Percentiles rank a stretch among this genome's conserved stretches.
Conservation (phyloP, 2,888 invertebrate genomes). For the Seira ritae region DNA sequence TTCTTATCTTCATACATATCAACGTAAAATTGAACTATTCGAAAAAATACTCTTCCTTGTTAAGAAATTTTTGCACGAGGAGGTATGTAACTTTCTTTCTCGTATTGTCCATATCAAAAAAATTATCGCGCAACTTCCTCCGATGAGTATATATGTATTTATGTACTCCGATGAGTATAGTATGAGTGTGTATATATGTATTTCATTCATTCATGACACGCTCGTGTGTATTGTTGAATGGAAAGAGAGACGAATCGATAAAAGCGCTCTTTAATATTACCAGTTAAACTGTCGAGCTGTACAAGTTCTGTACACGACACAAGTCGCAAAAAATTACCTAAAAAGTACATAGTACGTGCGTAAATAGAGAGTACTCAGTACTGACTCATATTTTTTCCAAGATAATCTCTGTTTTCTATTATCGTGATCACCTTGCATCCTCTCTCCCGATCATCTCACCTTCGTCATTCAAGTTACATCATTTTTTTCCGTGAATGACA, state of each 20-base stretch:
- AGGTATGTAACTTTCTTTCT: conserved; percentile 11
- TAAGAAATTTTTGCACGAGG: too few species aligned
- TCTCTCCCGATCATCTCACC: neutral
- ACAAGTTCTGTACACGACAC: too few species aligned
- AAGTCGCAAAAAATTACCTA: too few species aligned
- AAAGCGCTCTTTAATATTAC: neutral
- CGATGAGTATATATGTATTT: neutral
- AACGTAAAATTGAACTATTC: neutral
- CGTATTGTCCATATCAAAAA: neutral
- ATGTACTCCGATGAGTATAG: neutral
- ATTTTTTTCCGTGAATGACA: conserved; percentile 39
- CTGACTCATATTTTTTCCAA: neutral
- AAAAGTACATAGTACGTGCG: neutral
- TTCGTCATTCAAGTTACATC: conserved; percentile 12
- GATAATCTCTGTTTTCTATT: neutral
- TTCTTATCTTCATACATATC: neutral
- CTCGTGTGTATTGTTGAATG: neutral
- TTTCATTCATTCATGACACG: conserved; percentile 5
- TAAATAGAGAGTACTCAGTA: too few species aligned
- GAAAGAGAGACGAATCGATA: neutral
- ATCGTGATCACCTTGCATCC: neutral
- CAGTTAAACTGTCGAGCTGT: neutral
- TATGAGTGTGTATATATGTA: too few species aligned
- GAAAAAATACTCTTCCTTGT: neutral
- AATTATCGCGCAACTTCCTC: neutral